Conservation (phyloP, 2,113 vertebrate genomes). For the Columbina picui region DNA sequence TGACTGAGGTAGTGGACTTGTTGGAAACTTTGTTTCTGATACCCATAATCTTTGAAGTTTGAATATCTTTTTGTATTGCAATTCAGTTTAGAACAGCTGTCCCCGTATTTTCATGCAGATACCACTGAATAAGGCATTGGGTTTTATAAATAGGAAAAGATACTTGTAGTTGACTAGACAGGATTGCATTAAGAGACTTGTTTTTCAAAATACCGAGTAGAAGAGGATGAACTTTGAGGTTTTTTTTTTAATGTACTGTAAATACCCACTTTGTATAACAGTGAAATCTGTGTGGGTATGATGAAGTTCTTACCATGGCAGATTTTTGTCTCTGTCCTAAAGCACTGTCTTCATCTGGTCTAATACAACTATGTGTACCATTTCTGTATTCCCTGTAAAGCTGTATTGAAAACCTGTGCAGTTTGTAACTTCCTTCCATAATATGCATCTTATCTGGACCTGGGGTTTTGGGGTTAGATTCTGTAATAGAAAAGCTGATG, state of each 20-base stretch:
- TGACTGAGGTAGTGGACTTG: not conserved
- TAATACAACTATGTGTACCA: not conserved
- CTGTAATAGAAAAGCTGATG: not conserved
- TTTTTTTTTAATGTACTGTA: not conserved
- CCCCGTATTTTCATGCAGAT: not conserved
- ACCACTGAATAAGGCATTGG: not conserved
- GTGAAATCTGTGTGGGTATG: rapidly evolving
- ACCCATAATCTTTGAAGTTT: not conserved
- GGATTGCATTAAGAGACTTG: not conserved
- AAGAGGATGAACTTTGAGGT: not conserved
- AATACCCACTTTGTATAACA: not conserved
- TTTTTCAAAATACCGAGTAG: not conserved
- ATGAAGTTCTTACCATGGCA: not conserved
- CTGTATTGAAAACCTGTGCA: not conserved
- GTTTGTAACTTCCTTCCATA: not conserved
- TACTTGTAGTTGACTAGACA: not conserved
- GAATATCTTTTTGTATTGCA: not conserved
- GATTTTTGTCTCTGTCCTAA: not conserved
- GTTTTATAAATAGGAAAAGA: not conserved
- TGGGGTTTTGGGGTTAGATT: not conserved
- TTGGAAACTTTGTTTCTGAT: not conserved
- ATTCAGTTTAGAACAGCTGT: not conserved
- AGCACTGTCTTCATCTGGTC: not conserved
- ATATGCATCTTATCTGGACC: not conserved
- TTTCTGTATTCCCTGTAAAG: not conserved